Conservation (phyloP, 2,888 invertebrate genomes). For the Nemurella pictetii region DNA sequence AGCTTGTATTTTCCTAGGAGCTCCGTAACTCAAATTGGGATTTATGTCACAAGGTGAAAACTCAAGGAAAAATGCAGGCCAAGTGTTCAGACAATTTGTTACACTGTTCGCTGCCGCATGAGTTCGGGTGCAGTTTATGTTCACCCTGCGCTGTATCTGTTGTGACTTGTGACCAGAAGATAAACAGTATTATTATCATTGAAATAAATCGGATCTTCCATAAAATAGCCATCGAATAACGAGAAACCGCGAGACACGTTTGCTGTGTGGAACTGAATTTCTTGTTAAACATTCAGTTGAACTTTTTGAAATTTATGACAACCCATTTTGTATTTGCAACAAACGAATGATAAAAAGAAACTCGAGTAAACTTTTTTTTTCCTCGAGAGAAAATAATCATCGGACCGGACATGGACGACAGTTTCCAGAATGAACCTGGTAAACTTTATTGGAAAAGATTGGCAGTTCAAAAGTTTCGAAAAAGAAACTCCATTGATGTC, state of each 20-base stretch:
- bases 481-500: neutral
- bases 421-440: neutral
- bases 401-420: conserved; percentile 6
- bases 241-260: neutral
- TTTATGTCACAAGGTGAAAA: no score
- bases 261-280: neutral
- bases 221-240: neutral
- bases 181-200: neutral
- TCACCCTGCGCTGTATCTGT: no score
- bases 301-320: neutral
- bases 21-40: neutral
- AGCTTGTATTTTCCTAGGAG: neutral
- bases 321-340: neutral
- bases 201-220: neutral
- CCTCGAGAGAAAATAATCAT: neutral
- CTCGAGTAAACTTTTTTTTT: neutral
- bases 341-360: neutral
- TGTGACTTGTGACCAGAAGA: neutral
- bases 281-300: neutral
- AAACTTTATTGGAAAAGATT: conserved; percentile 18
- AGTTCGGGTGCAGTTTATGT: no score
- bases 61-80: no score
- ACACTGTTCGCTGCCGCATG: no score
- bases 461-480: conserved; percentile 8
- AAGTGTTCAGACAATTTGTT: no score